A percentile compares a stretch with the other conserved stretches of the same genome.
phyloP scores from a whole-genome alignment of 2,888 invertebrate species.

The Drosophila nr. fundita region DNA sequence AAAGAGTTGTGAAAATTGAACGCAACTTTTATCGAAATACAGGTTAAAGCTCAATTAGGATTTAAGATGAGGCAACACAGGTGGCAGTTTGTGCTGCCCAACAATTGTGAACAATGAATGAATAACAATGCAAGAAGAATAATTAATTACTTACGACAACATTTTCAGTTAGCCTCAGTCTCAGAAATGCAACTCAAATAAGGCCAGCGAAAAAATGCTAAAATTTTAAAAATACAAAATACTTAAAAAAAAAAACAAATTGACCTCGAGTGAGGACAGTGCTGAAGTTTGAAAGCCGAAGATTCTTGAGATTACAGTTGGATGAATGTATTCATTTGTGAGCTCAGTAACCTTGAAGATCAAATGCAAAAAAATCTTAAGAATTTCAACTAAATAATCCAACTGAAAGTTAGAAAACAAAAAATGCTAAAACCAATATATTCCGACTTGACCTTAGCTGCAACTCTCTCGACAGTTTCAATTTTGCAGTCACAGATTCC shows the following conservation, averaged over 20 bases:
- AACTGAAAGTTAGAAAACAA: not conserved
- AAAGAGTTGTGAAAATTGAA: constrained; percentile 23
- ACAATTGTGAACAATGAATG: not conserved
- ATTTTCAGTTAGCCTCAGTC: not conserved
- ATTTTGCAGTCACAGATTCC: not conserved
- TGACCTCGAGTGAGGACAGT: too few relatives aligned
- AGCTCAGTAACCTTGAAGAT: constrained; percentile 1
- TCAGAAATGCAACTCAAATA: not conserved
- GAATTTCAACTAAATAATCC: not conserved
- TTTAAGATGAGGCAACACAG: constrained; percentile 10
- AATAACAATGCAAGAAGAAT: not conserved
- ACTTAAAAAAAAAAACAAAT: not conserved
- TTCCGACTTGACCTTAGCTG: not conserved
- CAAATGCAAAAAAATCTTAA: not conserved
- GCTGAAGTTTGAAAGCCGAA: not conserved
- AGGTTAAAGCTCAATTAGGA: constrained; percentile 2
- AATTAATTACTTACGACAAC: not conserved
- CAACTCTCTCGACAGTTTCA: not conserved
- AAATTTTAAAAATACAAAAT: not conserved
- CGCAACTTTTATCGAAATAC: not conserved
- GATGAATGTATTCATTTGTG: not conserved
- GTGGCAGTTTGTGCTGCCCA: not conserved
- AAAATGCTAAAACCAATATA: not conserved
- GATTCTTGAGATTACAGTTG: not conserved
- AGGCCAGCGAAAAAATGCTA: not conserved